Evolutionary conservation across 2,113 vertebrate species (phyloP).

Genomic region (Motacilla tschutschensis): DNA sequence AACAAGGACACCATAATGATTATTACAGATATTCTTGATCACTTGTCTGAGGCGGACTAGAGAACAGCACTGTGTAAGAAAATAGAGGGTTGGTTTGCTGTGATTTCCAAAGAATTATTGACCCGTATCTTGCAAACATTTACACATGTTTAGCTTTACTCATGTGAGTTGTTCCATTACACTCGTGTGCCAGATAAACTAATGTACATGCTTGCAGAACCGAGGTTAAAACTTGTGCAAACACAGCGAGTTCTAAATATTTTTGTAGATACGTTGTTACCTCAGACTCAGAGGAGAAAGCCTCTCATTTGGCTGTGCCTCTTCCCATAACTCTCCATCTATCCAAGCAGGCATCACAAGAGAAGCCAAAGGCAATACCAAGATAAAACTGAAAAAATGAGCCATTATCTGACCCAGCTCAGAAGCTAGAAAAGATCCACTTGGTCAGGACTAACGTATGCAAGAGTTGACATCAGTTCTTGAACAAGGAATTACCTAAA

Average conservation of each 20-base stretch:
- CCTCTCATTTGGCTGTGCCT: not conserved
- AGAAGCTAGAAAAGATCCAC: not conserved
- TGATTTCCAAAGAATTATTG: constrained; percentile 56
- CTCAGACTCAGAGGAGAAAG: not conserved
- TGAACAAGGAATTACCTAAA: not conserved
- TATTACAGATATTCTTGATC: constrained; percentile 54
- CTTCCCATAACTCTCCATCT: not conserved
- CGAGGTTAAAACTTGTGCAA: constrained; percentile 30
- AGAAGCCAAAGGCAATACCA: not conserved
- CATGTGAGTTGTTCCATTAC: constrained; percentile 42
- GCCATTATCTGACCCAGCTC: not conserved
- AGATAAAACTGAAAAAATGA: not conserved
- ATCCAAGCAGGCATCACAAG: not conserved
- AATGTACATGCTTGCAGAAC: not conserved
- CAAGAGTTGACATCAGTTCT: not conserved
- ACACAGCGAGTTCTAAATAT: not conserved
- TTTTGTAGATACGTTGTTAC: not conserved
- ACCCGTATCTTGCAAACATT: constrained; percentile 52
- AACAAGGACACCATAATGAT: constrained; percentile 36
- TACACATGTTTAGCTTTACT: constrained; percentile 49
- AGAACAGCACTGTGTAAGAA: constrained; percentile 10
- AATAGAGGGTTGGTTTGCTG: constrained; percentile 36
- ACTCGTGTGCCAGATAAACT: constrained; percentile 24
- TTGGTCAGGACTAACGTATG: not conserved
- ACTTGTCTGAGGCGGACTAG: not conserved